Evolutionary conservation across 2,113 vertebrate species (phyloP), one percentile per base, ranked within the genome.

Genomic region (Synodontis membranacea): DNA sequence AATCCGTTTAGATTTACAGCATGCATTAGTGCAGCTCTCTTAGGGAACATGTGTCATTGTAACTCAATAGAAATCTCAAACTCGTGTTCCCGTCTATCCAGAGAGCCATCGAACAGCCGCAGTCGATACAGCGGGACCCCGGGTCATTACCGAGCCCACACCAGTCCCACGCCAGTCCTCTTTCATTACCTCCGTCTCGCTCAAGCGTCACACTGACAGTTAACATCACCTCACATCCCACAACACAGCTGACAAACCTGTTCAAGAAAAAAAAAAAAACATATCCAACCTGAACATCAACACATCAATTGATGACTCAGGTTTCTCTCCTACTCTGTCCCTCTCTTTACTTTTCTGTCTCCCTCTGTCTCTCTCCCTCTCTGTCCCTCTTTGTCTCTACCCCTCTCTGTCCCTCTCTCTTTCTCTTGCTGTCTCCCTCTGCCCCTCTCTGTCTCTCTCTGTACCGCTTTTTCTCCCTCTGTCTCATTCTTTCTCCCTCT

Each of bases 11-110:
- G 83, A 84, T 84, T 75, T 75, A 75, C 83, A 44, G 52, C 70
- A 9, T 75, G 56, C 83, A 85, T 85, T 85, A 85, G 83, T 74
- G 70, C 83, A 76, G 52, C 42, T 75, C 83, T 85, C 83, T 76
- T 19, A 76, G 83, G 83, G 56, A 85, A 78, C 72, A 78, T 85
- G 72, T 85, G 83, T 85, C 83, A 85, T 62, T 85, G 83, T 85
- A 85, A 85, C 83, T 85, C 83, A 85, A 84, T 84, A 84, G 70
- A 76, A 84, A 76, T 34, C 52, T 74, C 70, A 34, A 62, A 78
- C 83, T 85, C 44, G 19, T 74, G 44, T 78, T 62, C 83, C 72
- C 83, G 58, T 76, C 83, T 48, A 62, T 85, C 83, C 72, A 37
- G 39, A 76, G 72, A 78, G 83, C 37, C 54, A 31, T 48, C 28